phyloP scores from a whole-genome alignment of 2,797 vertebrate genomes.

The Lagocephalus sceleratus region DNA sequence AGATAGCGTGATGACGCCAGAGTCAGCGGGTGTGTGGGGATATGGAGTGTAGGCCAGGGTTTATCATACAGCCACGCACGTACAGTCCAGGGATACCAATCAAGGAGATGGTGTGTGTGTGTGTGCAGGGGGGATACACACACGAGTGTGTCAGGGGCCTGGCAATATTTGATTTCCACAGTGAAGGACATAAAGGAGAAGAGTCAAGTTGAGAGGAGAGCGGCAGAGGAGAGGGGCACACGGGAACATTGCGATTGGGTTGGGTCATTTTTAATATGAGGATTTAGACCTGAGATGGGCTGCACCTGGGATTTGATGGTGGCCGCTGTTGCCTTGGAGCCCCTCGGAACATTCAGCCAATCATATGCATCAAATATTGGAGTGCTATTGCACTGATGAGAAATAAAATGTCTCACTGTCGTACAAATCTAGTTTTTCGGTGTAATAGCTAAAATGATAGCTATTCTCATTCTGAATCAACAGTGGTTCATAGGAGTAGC shows the following conservation, averaged over 20 bases:
- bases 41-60: conserved; percentile 32
- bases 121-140: conserved; percentile 22
- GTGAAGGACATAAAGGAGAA: conserved; percentile 27
- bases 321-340: too few species aligned
- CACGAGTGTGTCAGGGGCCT: conserved; percentile 12
- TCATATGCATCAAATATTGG: too few species aligned
- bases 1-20: conserved; percentile 47
- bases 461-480: neutral
- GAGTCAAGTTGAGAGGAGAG: neutral
- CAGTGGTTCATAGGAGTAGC: neutral
- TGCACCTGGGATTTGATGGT: too few species aligned
- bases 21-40: conserved; percentile 40
- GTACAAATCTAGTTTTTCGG: neutral
- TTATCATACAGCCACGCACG: conserved; percentile 39
- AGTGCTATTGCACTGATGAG: neutral
- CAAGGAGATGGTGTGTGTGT: conserved; percentile 20
- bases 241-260: too few species aligned
- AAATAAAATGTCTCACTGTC: neutral
- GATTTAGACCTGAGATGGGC: too few species aligned
- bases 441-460: neutral
- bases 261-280: too few species aligned
- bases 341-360: too few species aligned
- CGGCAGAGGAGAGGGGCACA: too few species aligned
- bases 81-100: conserved; percentile 28
- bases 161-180: conserved; percentile 8